Evolutionary conservation across 2,113 vertebrate species (phyloP), one percentile per base, ranked within the genome.

Genomic region (Dasypus novemcinctus): DNA sequence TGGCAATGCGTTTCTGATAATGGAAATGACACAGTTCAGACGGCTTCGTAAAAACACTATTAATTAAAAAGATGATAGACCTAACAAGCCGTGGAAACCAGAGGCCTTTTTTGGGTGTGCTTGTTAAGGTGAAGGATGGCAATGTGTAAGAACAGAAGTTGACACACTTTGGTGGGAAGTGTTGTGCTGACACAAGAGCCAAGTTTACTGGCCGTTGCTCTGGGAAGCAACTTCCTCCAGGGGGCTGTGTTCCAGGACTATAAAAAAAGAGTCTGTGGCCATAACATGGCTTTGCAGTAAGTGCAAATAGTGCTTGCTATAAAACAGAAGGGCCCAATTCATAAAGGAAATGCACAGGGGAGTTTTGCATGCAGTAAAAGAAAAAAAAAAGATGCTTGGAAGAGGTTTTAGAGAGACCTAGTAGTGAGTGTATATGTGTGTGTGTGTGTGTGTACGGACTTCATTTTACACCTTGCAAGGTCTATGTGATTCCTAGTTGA

Each of bases 21-120:
- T 99, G 99, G 99, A 99, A 99, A 99, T 99, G 99, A 99, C 99
- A 99, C 99, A 99, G 99, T 99, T 99, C 99, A 99, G 99, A 99
- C 98, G 98, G 98, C 99, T 99, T 99, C 98, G 98, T 99, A 99
- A 99, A 99, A 99, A 99, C 99, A 99, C 99, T 99, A 99, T 99
- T 99, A 99, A 99, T 99, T 99, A 99, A 99, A 99, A 99, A 98
- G 99, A 99, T 99, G 99, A 99, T 99, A 99, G 99, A 99, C 99
- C 99, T 99, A 99, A 99, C 99, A 99, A 99, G 99, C 99, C 99
- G 98, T 99, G 99, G 98, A 99, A 99, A 98, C 97, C 97, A 97
- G 98, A 98, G 98, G 98, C 98, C 98, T 98, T 97, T 96, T 93
- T 95, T 18, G 93, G 71, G 93, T 94, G 96, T 96, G 98, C 98